Percentiles rank a stretch among this genome's conserved stretches.
phyloP scores from a whole-genome alignment of 2,113 vertebrate genomes.

The Eptatretus burgeri region DNA sequence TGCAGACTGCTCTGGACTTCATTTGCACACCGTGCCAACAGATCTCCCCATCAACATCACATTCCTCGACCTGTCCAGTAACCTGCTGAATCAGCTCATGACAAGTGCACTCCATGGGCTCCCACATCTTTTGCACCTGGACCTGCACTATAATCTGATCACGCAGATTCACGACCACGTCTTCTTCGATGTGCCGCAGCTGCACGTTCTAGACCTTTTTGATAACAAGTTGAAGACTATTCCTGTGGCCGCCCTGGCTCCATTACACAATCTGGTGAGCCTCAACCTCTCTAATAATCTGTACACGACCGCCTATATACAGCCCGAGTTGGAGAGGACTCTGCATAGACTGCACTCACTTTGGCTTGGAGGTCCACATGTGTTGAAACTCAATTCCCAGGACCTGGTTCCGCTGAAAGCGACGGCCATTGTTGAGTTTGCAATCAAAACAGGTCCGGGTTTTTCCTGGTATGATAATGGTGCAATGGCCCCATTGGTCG shows the following conservation, averaged over 20 bases:
- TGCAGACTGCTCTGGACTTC: slow-evolving; percentile 22
- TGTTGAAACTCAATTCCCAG: slow-evolving; percentile 15
- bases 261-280: slow-evolving; percentile 15
- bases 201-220: slow-evolving; percentile 28
- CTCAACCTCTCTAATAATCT: slow-evolving; percentile 37
- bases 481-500: slow-evolving; percentile 19
- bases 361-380: slow-evolving; percentile 25
- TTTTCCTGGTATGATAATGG: slow-evolving; percentile 23
- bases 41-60: slow-evolving; percentile 17
- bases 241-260: slow-evolving; percentile 18
- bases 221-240: slow-evolving; percentile 25
- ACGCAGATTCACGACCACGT: slow-evolving; percentile 18
- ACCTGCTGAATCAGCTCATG: slow-evolving; percentile 17
- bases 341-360: slow-evolving; percentile 17
- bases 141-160: slow-evolving; percentile 28
- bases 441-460: slow-evolving; percentile 28
- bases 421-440: slow-evolving; percentile 18
- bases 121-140: slow-evolving; percentile 15
- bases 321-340: slow-evolving; percentile 14
- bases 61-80: slow-evolving; percentile 29
- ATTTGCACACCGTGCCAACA: slow-evolving; percentile 17
- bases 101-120: slow-evolving; percentile 15
- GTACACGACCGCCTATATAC: slow-evolving; percentile 17
- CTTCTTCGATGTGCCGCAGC: slow-evolving; percentile 18
- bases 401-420: slow-evolving; percentile 22